Evolutionary conservation across 1,140 invertebrate species (phyloP), one percentile per base, ranked within the genome.

Genomic region (Brachionus paranguensis): DNA sequence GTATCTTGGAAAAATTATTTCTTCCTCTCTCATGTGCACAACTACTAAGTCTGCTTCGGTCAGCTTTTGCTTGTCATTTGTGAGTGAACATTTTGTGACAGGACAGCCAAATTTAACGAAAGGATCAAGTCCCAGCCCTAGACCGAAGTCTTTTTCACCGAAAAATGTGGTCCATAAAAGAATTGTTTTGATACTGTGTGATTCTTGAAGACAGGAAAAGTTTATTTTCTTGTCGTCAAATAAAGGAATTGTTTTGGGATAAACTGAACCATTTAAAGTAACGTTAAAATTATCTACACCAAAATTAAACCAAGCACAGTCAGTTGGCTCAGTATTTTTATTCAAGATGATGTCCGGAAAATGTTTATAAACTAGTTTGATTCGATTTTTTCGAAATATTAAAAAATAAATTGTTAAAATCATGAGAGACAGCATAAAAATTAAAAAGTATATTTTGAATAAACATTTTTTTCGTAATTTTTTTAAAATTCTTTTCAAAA

Each of bases 111-210:
- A 24, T 55, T 79, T 79, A 20, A 17, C 47, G 24, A 79, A 79
- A 11, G 78, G 78, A 74, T 68, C 65, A 47, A 24, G 12, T 20
- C 78, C 29, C 2, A 60, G 8, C 10, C 78, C 78, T 6, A 60
- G 14, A 41, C 47, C 43, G 12, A 53, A 79, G 29, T 27, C 24
- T 33, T 33, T n/a, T 53, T 79, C 78, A 11, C 78, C 78, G 8
- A 55, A 60, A 79, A 79, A 79, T 60, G 50, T 50, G 4, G 27
- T 53, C 78, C 78, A 79, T 55, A 79, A 50, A n/a, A 79, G 50
- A 41, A 79, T 79, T 33, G n/a, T 50, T 79, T 79, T 79, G 3
- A 55, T 24, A 29, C 55, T 29, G 10, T 17, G 14, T 33, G 43
- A 17, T 3, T 37, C 5, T 41, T 79, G 27, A 5, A 79, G 50